These are phyloP conservation scores for Adela reaumurella DNA, from an alignment of 2,888 invertebrate species.

Conservation along the genomic window DNA sequence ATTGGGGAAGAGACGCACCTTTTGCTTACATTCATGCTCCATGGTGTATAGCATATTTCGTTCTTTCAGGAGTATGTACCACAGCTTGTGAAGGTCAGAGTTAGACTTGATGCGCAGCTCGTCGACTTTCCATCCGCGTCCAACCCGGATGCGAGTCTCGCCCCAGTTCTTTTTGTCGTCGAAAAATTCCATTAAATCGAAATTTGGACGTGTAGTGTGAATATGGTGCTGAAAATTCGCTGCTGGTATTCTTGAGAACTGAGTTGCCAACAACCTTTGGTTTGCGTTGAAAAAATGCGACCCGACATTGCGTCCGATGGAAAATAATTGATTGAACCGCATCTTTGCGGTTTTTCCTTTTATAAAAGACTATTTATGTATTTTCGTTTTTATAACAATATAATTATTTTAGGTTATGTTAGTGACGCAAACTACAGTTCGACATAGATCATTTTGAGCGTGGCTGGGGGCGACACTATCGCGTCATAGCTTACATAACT, in stretches of 20 bases:
- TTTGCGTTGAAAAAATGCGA: neutral
- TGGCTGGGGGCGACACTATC: no score
- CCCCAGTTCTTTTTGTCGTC: constrained; percentile 84
- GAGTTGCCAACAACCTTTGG: neutral
- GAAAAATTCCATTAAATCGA: constrained; percentile 83
- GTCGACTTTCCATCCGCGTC: constrained; percentile 83
- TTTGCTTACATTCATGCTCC: constrained; percentile 76
- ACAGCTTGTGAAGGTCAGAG: constrained; percentile 92
- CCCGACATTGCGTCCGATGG: neutral
- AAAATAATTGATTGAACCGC: neutral
- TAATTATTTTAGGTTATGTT: no score
- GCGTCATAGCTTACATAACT: no score
- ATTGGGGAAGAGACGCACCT: constrained; percentile 73
- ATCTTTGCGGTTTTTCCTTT: neutral
- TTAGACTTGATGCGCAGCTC: constrained; percentile 95
- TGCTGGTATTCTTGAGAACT: neutral
- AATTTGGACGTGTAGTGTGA: constrained; percentile 32
- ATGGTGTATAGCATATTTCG: constrained; percentile 95
- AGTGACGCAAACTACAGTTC: no score
- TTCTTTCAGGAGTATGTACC: constrained; percentile 91
- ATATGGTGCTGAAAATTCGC: constrained; percentile 10
- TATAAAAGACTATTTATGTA: no score
- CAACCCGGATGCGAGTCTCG: constrained; percentile 68
- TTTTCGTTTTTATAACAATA: no score
- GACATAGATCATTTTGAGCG: no score